Evolutionary conservation across 2,797 vertebrate genomes (phyloP), one percentile per base, ranked within the genome.

Genomic region (Pseudotriccus pelzelni): DNA sequence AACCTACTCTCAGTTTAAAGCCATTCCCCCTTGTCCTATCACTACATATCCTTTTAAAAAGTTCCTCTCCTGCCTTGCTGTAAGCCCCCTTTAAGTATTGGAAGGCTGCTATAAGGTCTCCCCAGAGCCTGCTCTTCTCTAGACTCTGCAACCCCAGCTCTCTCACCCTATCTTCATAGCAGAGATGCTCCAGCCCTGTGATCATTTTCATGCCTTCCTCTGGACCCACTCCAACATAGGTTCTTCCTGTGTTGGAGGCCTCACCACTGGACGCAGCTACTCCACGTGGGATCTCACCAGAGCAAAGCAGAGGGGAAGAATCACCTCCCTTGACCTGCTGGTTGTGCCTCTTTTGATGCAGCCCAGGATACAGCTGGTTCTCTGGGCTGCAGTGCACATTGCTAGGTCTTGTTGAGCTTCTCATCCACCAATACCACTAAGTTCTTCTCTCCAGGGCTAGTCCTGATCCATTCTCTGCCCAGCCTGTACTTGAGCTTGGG

Each of bases 81-180:
- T 34, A 77, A 55, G 18, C 12, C 12, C 13, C 41, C 15, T 34
- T 23, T 55, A 77, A 25, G 10, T 55, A 44, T 13, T 55, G 36
- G 28, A 83, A 72, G 53, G 36, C 28, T 73, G 28, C 53, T 21
- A 7, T 43, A 34, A 70, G 23, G 23, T 49, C 12, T 43, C 66
- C 27, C 34, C 0, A 0, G 9, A 70, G 50, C 6, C 39, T 55
- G 27, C 59, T 66, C 32, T 21, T 66, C 32, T 34, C 64, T 47
- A 82, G 39, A 30, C 39, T 76, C 17, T 64, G 63, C 34, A 72
- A 27, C 2, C 13, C 22, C 36, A 78, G 30, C 4, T 73, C 21
- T 50, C 36, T 62, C 59, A 73, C 37, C 30, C 7, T 60, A 28
- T 49, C 47, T 83, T 55, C 53, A 49, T 13, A 44, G 18, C 36